These are phyloP conservation scores for Netelia fuscicornis DNA, from an alignment of 2,888 invertebrate species.

Conservation along the genomic window DNA sequence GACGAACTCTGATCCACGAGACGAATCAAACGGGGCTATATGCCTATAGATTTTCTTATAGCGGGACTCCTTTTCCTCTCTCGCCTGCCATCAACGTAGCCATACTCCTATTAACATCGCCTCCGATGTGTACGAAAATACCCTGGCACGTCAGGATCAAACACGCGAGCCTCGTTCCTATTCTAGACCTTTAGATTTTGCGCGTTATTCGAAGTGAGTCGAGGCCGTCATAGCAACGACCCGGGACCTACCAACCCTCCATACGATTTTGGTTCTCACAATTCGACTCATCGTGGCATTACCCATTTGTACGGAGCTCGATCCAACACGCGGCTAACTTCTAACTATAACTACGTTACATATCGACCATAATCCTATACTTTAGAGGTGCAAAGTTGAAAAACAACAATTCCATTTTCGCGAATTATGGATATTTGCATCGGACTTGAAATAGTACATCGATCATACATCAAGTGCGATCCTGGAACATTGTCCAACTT, in stretches of 20 bases:
- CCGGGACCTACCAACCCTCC: not conserved
- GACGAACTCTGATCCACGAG: conserved; percentile 36
- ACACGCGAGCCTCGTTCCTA: conserved; percentile 42
- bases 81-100: conserved; percentile 11
- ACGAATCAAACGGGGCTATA: conserved; percentile 26
- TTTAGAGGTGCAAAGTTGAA: too few species aligned
- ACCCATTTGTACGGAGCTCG: not conserved
- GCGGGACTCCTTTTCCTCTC: too few species aligned
- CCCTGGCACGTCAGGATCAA: conserved; percentile 34
- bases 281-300: not conserved
- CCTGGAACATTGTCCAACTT: too few species aligned
- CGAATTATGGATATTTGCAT: too few species aligned
- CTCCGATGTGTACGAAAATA: conserved; percentile 30
- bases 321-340: not conserved
- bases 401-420: too few species aligned
- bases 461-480: too few species aligned
- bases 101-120: conserved; percentile 31
- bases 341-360: not conserved
- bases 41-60: conserved; percentile 2
- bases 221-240: not conserved
- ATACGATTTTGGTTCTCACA: not conserved
- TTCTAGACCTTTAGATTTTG: conserved; percentile 16
- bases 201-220: conserved; percentile 3
- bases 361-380: too few species aligned
- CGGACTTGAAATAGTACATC: too few species aligned